phyloP scores from a whole-genome alignment of 2,888 invertebrate species.

The Tetranychus truncatus region DNA sequence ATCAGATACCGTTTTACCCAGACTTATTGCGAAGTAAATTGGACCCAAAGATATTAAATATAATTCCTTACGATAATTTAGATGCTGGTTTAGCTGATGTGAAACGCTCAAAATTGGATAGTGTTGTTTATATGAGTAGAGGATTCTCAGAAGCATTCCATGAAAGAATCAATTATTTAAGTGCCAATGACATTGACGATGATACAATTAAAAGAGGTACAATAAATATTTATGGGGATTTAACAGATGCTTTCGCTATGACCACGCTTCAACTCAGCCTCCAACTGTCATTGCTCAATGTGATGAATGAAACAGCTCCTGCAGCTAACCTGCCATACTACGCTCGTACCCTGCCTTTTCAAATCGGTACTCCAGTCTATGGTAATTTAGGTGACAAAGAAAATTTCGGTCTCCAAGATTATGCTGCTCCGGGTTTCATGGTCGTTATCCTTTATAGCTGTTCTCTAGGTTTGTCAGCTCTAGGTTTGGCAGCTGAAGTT shows the following conservation, averaged over 20 bases:
- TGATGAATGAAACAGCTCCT: background rate
- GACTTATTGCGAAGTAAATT: background rate
- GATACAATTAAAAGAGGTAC: slow-evolving; percentile 5
- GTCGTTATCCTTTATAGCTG: background rate
- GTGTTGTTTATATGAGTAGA: background rate
- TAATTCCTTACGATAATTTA: background rate
- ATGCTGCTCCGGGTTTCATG: slow-evolving; percentile 12
- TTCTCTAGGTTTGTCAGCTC: background rate
- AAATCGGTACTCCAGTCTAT: background rate
- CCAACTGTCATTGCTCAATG: background rate
- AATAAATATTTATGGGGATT: slow-evolving; percentile 7
- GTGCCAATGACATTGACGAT: slow-evolving; percentile 2
- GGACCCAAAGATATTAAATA: background rate
- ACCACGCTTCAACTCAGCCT: background rate
- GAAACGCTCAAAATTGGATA: background rate
- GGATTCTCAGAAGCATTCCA: slow-evolving; percentile 2
- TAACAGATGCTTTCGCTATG: background rate
- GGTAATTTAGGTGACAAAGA: background rate
- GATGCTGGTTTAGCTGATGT: background rate
- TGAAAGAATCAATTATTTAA: background rate
- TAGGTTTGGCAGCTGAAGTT: background rate
- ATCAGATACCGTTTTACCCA: background rate
- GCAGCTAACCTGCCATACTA: background rate
- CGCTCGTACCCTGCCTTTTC: background rate
- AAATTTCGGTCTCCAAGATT: slow-evolving; percentile 3